Evolutionary conservation across 2,888 invertebrate genomes (phyloP), one percentile per base, ranked within the genome.

Genomic region (Selenia dentaria): DNA sequence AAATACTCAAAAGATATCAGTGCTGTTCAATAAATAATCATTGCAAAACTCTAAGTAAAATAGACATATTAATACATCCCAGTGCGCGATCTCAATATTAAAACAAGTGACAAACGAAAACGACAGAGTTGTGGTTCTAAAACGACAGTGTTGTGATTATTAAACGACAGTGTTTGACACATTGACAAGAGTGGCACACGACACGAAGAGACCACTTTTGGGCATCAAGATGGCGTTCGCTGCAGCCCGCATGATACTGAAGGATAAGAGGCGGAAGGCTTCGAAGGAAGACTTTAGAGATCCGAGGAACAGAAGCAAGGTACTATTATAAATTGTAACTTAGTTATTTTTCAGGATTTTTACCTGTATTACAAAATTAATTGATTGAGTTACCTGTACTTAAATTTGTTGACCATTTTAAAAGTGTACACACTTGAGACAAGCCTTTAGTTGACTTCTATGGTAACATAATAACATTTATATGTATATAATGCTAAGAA

Each of bases 231-330:
- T 96, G 96, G 96, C 96, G 80, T 96, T 96, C 78, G 96, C 96
- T 32, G 96, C 96, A 29, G 96, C 96, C 39, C 93, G 96, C 40
- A 96, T 96, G 95, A 96, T 96, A 70, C 90, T 96, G 62, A 96
- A 96, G 88, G 96, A 96, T 83, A 96, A 95, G 76, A 83, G 95
- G 64, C 91, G 96, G 73, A 96, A 96, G 92, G 92, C 95, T 35
- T 95, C 95, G 39, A 95, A 95, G 74, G 96, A 96, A 75, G 96
- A 96, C 80, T 95, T 94, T 85, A 91, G 93, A 46, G 91, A 92
- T 44, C 83, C 94, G 75, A 92, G 95, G 73, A 95, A 94, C 72
- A 92, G 95, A 76, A 95, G 95, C 94, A 96, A 96, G 95, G 96
- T 96, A 95, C n/a, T 60, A 36, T 34, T 22, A 4, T 22, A 22